phyloP scores from a whole-genome alignment of 2,113 vertebrate species.

The Oreotragus oreotragus region DNA sequence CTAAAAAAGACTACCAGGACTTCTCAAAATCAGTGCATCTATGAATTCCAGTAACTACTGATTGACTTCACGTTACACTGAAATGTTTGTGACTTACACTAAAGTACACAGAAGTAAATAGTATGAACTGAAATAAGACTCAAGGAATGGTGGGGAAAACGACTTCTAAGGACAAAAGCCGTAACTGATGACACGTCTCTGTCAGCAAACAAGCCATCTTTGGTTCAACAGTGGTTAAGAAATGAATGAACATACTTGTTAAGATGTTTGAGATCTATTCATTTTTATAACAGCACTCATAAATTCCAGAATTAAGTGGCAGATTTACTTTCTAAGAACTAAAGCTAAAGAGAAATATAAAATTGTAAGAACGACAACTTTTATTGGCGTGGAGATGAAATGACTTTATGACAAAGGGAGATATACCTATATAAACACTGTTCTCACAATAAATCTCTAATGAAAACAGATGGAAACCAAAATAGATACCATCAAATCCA shows the following conservation, averaged over 20 bases:
- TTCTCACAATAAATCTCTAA: neutral
- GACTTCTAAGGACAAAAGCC: neutral
- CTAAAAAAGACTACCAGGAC: neutral
- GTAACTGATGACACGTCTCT: neutral
- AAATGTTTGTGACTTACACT: neutral
- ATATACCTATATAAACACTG: neutral
- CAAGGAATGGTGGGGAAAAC: neutral
- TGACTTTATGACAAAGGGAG: neutral
- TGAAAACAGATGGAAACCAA: slow-evolving; percentile 12
- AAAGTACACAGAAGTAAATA: neutral
- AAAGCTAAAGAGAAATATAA: neutral
- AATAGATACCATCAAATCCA: neutral
- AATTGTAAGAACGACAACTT: neutral
- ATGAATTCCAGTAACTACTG: neutral
- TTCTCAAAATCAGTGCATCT: neutral
- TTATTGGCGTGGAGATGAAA: neutral
- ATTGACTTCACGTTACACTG: neutral
- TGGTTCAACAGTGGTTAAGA: neutral
- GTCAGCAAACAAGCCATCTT: neutral
- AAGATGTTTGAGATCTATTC: neutral
- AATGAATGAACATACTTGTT: neutral
- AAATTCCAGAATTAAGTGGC: neutral
- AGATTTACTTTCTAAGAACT: neutral
- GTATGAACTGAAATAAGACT: neutral
- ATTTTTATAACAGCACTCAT: neutral